These are phyloP conservation scores for Melanotaenia boesemani DNA, from an alignment of 2,797 vertebrate genomes.

Conservation along the genomic window DNA sequence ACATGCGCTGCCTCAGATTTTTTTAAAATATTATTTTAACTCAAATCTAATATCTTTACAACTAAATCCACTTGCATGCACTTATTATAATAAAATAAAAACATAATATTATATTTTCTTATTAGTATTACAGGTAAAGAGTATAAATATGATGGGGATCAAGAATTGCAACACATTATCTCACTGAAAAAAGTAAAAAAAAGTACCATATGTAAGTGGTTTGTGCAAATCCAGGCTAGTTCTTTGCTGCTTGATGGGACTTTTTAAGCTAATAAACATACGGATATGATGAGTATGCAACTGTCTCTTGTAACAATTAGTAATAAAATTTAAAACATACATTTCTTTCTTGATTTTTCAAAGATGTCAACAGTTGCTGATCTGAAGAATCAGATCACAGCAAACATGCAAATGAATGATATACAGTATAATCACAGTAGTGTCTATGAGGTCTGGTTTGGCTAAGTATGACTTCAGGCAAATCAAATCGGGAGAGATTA, in stretches of 20 bases:
- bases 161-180: neutral
- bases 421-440: slow-evolving; percentile 35
- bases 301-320: neutral
- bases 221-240: neutral
- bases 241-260: neutral
- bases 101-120: neutral
- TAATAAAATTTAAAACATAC: neutral
- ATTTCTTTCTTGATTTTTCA: neutral
- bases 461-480: slow-evolving; percentile 35
- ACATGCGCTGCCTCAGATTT: slow-evolving; percentile 9
- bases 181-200: neutral
- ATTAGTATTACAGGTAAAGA: neutral
- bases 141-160: neutral
- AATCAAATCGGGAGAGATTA: slow-evolving; percentile 67
- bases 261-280: neutral
- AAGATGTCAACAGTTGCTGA: slow-evolving; percentile 10
- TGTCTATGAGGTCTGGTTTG: slow-evolving; percentile 40
- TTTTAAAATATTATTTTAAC: neutral
- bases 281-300: neutral
- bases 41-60: neutral
- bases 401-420: slow-evolving; percentile 29
- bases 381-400: slow-evolving; percentile 22
- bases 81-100: neutral
- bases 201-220: neutral
- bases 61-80: neutral